A percentile compares a stretch with the other conserved stretches of the same genome.
These are phyloP conservation scores for Australoheros facetus DNA, from an alignment of 2,797 vertebrate genomes.

Conservation along the genomic window DNA sequence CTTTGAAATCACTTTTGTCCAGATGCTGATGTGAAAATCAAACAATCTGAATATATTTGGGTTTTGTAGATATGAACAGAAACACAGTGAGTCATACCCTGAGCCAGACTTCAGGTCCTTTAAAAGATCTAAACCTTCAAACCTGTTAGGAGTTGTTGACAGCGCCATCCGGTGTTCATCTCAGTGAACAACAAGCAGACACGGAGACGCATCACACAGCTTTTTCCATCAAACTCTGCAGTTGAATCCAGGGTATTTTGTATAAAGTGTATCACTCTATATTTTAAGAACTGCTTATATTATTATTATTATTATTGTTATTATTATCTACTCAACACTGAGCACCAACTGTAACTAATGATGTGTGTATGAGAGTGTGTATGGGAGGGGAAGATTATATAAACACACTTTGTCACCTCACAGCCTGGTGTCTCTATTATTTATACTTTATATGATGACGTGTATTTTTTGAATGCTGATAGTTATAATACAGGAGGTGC, in stretches of 20 bases:
- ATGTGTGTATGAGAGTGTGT: conserved; percentile 19
- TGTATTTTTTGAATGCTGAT: neutral
- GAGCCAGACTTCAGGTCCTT: too few species aligned
- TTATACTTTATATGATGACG: neutral
- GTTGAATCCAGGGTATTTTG: conserved; percentile 81
- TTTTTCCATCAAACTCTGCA: conserved; percentile 8
- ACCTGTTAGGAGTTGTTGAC: neutral
- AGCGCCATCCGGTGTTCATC: conserved; percentile 22
- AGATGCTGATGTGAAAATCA: neutral
- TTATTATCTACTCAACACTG: conserved; percentile 42
- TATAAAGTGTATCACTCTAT: conserved; percentile 73
- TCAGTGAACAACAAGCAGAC: neutral
- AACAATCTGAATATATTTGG: neutral
- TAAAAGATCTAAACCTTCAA: neutral
- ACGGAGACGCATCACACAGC: neutral
- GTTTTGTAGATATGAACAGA: neutral
- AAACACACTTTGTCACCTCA: conserved; percentile 21
- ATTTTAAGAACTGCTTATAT: conserved; percentile 69
- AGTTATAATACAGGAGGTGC: neutral
- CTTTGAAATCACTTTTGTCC: neutral
- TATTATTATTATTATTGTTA: conserved; percentile 24
- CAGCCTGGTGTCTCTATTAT: neutral
- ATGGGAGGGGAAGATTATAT: neutral
- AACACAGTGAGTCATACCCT: neutral
- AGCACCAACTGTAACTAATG: conserved; percentile 59